Conservation (phyloP, 2,888 invertebrate species). For the Andrena fulva region DNA sequence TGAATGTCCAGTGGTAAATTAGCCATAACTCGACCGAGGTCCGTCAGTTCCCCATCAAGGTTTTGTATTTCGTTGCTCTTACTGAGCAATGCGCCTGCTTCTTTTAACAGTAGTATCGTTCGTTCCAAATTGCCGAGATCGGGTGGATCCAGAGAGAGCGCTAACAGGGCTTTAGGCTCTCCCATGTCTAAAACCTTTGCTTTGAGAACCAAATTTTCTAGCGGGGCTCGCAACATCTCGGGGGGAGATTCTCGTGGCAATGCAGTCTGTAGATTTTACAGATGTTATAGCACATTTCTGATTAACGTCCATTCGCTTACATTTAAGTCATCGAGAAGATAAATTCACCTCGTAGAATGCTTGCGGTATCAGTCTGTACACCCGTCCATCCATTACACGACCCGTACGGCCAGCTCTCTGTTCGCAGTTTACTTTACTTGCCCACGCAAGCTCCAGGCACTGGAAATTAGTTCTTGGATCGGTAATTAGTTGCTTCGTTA, state of each 20-base stretch:
- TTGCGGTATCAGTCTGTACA: conserved; percentile 92
- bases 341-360: conserved; percentile 87
- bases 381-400: conserved; percentile 93
- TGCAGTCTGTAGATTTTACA: conserved; percentile 44
- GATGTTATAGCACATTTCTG: conserved; percentile 10
- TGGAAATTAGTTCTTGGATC: conserved; percentile 92
- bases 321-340: neutral
- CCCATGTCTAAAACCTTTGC: conserved; percentile 94
- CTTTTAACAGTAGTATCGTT: conserved; percentile 94
- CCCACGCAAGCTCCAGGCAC: conserved; percentile 93
- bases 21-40: conserved; percentile 93
- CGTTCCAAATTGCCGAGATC: conserved; percentile 92
- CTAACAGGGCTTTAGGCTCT: conserved; percentile 92
- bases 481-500: conserved; percentile 92
- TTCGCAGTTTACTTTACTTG: conserved; percentile 94
- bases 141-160: conserved; percentile 94
- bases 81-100: conserved; percentile 91
- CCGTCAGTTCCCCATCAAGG: conserved; percentile 94
- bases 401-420: conserved; percentile 97
- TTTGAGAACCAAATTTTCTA: conserved; percentile 92
- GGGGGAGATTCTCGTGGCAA: conserved; percentile 88
- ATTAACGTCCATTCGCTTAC: neutral
- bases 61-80: conserved; percentile 85
- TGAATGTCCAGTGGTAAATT: conserved; percentile 93
- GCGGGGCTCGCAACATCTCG: conserved; percentile 92